Percentiles rank a stretch among this genome's conserved stretches.
These are phyloP conservation scores for Eremophila alpestris DNA, from an alignment of 2,797 vertebrate species.

Conservation along the genomic window DNA sequence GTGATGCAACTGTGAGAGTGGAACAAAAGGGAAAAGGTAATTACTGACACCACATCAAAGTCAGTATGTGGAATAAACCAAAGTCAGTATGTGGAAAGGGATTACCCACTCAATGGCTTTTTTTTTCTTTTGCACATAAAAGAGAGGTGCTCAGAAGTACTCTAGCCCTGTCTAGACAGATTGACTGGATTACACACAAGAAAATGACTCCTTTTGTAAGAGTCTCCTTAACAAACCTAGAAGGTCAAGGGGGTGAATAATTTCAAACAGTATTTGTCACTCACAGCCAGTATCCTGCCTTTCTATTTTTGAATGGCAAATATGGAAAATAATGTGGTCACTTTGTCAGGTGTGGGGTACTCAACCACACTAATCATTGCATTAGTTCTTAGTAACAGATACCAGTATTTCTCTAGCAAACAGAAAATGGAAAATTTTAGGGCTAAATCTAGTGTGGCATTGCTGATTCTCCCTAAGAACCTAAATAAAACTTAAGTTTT, in stretches of 20 bases:
- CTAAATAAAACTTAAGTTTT: not conserved
- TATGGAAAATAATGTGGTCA: not conserved
- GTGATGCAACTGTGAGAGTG: not conserved
- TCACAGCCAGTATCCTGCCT: not conserved
- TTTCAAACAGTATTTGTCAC: not conserved
- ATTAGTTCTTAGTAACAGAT: not conserved
- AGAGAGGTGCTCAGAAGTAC: not conserved
- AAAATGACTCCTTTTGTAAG: constrained; percentile 15
- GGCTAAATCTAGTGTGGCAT: not conserved
- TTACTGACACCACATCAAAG: constrained; percentile 22
- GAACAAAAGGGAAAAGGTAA: constrained; percentile 11
- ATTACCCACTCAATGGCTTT: not conserved
- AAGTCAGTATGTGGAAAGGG: constrained; percentile 9
- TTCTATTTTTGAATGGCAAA: not conserved
- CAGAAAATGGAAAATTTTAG: not conserved
- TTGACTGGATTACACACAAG: constrained; percentile 5
- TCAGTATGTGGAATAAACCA: not conserved
- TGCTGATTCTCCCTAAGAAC: not conserved
- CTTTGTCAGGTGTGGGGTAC: not conserved
- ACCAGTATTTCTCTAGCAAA: not conserved
- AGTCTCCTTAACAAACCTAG: not conserved
- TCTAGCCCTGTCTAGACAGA: constrained; percentile 32
- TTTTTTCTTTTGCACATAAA: not conserved
- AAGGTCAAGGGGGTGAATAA: not conserved
- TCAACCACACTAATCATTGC: not conserved